Evolutionary conservation across 2,113 vertebrate genomes (phyloP), one percentile per base, ranked within the genome.

Genomic region (Tragelaphus strepsiceros): DNA sequence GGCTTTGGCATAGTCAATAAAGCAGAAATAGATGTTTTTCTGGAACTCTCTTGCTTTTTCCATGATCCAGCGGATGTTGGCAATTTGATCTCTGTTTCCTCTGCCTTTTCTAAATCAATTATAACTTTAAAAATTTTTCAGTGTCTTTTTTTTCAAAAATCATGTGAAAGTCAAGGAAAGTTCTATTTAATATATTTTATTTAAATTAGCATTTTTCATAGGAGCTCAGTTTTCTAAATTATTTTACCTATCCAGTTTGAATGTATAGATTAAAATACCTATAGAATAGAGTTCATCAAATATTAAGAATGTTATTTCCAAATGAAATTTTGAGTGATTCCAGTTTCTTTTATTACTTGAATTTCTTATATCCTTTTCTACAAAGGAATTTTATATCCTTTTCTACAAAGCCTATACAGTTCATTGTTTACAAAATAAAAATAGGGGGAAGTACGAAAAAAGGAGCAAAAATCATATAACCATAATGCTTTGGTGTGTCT

Each of bases 211-310:
- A 64, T 51, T 24, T 32, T n/a, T 54, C 26, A 10, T 35, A 64
- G n/a, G 32, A 85, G n/a, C 22, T 89, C 12, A 94, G 17, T 26
- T 95, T 97, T 74, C 53, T 39, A 96, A 96, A 96, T 85, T 56
- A 93, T 49, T 92, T 39, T 15, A 28, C 28, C 32, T 78, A 51
- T 61, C 32, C n/a, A 71, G 26, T 93, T 22, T 58, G 7, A 61
- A 53, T 59, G 43, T 59, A 15, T 58, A 4, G 58, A 80, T 67
- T 89, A 78, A 82, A 87, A 83, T 1, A 35, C 6, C 46, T 94
- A 6, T 28, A 56, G 11, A 90, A 81, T 54, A 87, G 56, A 9
- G 35, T 46, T 80, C 46, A 64, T 10, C n/a, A 71, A 90, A 82
- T 51, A 87, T 49, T 85, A 53, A 71, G 49, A 77, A 53, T 26